Base-by-base conservation (phyloP, 1,140 invertebrate genomes). In the Diachasmimorpha longicaudata region DNA sequence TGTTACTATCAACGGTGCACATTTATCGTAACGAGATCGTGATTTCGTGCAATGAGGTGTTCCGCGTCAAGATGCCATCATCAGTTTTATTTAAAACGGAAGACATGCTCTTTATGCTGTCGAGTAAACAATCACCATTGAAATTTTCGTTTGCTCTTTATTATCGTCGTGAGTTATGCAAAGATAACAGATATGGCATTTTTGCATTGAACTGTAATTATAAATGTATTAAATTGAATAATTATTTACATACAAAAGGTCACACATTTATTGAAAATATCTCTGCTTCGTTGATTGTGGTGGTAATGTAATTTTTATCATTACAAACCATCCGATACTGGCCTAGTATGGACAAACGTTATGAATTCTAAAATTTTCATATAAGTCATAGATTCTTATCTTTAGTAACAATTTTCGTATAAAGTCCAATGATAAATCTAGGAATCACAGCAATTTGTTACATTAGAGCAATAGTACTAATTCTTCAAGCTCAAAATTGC, bases 1-100 rank as follows among this genome's bases (percentile, higher is more conserved):
- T 66, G 55, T 69, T 69, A 66, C 58, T 44, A 80, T 80, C 79
- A 19, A 68, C 52, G 76, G 74, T 76, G 71, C 72, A 72, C 78
- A 77, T 81, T 79, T 78, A 79, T 78, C 72, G 76, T 76, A 73
- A 75, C 48, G 16, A 52, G 48, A 52, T 16, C 48, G 16, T 52
- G 48, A 52, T 16, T 52, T 52, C 48, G 4, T 52, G 48, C 48
- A 52, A 52, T 52, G 48, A 19, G 48, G 48, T 52, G 48, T 52
- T 52, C 14, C 48, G 48, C 48, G 39, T 42, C 39, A 42, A 42
- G 39, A 42, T 42, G 13, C 39, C 13, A 42, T 42, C 48, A 52
- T 52, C 14, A 11, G n/a, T 52, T 52, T 52, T 52, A 52, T 52
- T 19, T 2, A 52, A 52, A 52, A 52, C 48, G 16, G 48, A 42